A percentile compares a stretch with the other conserved stretches of the same genome.
These are phyloP conservation scores for Linnaemya tessellans DNA, from an alignment of 2,888 invertebrate species.

Conservation along the genomic window DNA sequence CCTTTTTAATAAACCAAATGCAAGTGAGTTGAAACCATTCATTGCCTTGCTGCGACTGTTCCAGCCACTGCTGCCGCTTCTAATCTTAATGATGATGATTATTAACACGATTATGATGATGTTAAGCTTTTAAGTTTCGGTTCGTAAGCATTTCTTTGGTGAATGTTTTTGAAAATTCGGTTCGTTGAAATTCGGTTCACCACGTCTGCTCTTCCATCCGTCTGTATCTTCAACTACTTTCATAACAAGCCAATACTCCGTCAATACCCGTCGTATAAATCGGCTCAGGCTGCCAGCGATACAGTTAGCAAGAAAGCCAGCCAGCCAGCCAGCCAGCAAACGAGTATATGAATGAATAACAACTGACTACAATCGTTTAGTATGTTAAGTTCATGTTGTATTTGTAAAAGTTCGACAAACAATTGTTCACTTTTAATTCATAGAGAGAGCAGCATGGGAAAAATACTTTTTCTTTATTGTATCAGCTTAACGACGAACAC, in stretches of 20 bases:
- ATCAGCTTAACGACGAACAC: conserved; percentile 17
- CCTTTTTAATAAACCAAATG: conserved; percentile 53
- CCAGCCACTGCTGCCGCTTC: conserved; percentile 4
- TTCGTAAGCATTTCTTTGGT: conserved; percentile 45
- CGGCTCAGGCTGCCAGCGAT: conserved; percentile 33
- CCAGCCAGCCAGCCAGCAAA: neutral
- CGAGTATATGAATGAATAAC: conserved; percentile 43
- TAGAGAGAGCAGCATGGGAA: conserved; percentile 67
- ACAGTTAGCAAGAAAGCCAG: conserved; percentile 31
- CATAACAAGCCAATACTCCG: conserved; percentile 65
- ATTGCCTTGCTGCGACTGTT: conserved; percentile 33
- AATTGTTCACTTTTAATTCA: conserved; percentile 67
- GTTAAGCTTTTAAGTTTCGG: conserved; percentile 47
- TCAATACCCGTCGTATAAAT: conserved; percentile 69
- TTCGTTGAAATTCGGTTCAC: conserved; percentile 4
- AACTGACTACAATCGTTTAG: conserved; percentile 19
- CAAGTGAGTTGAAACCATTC: conserved; percentile 52
- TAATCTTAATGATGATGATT: conserved; percentile 39
- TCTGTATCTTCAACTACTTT: conserved; percentile 31
- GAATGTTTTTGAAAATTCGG: conserved; percentile 57
- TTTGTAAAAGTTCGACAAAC: conserved; percentile 68
- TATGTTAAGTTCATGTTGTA: conserved; percentile 55
- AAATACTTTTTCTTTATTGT: conserved; percentile 63
- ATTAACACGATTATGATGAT: conserved; percentile 29
- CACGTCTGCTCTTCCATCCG: neutral